These are phyloP conservation scores for Punctoribates punctum DNA, from an alignment of 2,888 invertebrate genomes.

Conservation along the genomic window DNA sequence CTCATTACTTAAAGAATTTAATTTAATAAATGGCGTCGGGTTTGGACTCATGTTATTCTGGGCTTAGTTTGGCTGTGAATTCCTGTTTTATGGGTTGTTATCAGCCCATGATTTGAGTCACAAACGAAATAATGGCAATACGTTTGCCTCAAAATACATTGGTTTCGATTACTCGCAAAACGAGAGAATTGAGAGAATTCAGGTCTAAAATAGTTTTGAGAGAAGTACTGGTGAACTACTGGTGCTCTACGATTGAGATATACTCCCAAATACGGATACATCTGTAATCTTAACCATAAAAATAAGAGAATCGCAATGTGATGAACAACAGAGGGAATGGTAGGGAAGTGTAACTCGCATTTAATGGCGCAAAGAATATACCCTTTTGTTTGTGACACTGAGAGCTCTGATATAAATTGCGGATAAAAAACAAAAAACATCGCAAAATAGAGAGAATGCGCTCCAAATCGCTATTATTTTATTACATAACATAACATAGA, in stretches of 20 bases:
- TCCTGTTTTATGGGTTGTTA: not conserved
- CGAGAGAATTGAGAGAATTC: not conserved
- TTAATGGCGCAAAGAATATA: slow-evolving; percentile 6
- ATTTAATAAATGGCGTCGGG: not conserved
- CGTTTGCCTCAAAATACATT: not conserved
- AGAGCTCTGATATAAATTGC: no score
- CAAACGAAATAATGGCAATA: not conserved
- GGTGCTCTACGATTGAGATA: not conserved
- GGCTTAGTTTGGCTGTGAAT: not conserved
- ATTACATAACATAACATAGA: no score
- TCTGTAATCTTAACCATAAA: slow-evolving; percentile 15
- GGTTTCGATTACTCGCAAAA: not conserved
- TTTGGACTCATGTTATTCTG: not conserved
- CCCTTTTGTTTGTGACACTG: not conserved
- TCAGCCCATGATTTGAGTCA: slow-evolving; percentile 1
- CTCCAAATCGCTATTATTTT: no score
- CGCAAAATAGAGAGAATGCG: no score
- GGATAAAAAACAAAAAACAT: no score
- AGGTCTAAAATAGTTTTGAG: not conserved
- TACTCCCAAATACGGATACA: slow-evolving; percentile 5
- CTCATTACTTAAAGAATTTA: not conserved
- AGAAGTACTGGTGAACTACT: not conserved
- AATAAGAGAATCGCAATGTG: slow-evolving; percentile 1
- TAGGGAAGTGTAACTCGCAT: slow-evolving; percentile 21
- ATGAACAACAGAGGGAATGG: not conserved